phyloP scores from a whole-genome alignment of 2,113 vertebrate species.

The Falco punctatus region DNA sequence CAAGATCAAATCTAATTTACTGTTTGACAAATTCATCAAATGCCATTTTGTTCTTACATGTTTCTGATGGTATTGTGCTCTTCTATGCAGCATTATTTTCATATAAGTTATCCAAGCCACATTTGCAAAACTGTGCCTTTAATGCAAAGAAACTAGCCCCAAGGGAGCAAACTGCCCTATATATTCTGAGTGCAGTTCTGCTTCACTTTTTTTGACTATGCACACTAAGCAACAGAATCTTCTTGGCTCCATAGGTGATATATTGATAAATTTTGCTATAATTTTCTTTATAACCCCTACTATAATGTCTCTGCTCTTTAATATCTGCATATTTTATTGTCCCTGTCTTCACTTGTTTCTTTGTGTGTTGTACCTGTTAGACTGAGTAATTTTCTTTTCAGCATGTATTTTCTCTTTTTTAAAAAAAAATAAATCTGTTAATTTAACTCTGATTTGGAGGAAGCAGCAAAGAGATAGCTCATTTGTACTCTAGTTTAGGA shows the following conservation, averaged over 20 bases:
- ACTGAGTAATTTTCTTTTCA: not conserved
- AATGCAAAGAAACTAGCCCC: not conserved
- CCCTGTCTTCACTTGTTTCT: not conserved
- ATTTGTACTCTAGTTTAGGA: not conserved
- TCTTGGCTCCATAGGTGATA: not conserved
- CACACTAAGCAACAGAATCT: not conserved
- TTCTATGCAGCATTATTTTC: not conserved
- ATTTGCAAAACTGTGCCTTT: not conserved
- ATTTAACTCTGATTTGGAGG: not conserved
- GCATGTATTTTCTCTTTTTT: not conserved
- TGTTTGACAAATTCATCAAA: not conserved
- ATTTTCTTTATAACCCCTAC: not conserved
- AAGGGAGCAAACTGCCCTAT: not conserved
- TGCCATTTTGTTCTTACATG: not conserved
- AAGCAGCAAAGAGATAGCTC: not conserved
- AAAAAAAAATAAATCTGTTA: not conserved
- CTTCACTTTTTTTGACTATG: not conserved
- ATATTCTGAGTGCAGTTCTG: not conserved
- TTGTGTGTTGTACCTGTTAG: not conserved
- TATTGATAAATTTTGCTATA: not conserved
- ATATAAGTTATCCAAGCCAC: accelerated
- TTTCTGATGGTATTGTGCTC: not conserved
- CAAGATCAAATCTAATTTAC: not conserved
- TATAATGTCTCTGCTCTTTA: not conserved
- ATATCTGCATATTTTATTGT: not conserved